phyloP scores from a whole-genome alignment of 2,888 invertebrate species.

The Eutolmus rufibarbis region DNA sequence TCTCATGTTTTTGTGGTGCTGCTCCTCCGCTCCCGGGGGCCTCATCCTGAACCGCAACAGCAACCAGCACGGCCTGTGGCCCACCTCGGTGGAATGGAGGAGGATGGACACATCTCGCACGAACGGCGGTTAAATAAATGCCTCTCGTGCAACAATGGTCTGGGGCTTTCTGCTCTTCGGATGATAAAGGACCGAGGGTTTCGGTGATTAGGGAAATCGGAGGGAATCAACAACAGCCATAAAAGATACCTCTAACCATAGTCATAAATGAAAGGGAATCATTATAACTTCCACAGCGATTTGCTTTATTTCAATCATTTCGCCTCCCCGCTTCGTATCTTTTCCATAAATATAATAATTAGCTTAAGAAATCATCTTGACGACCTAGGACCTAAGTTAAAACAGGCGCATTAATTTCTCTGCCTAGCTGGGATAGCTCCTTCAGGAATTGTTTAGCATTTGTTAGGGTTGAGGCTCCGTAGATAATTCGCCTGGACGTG shows the following conservation, averaged over 20 bases:
- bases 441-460: slow-evolving; percentile 94
- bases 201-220: slow-evolving; percentile 14
- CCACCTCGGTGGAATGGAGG: slow-evolving; percentile 40
- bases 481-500: slow-evolving; percentile 80
- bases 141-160: slow-evolving; percentile 20
- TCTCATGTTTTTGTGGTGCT: slow-evolving; percentile 17
- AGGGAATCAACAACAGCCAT: neutral
- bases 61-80: slow-evolving; percentile 10
- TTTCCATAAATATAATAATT: slow-evolving; percentile 25
- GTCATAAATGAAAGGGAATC: neutral
- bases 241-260: neutral
- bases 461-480: slow-evolving; percentile 93
- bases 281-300: neutral
- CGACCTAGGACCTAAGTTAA: slow-evolving; percentile 55
- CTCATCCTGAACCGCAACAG: neutral
- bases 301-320: neutral
- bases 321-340: neutral
- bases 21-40: neutral
- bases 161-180: neutral
- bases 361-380: neutral
- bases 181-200: neutral
- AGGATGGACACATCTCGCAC: slow-evolving; percentile 46
- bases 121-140: slow-evolving; percentile 42
- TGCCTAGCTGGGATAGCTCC: slow-evolving; percentile 82
- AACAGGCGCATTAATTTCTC: slow-evolving; percentile 67